A percentile compares a stretch with the other conserved stretches of the same genome.
Conservation (phyloP, 2,797 vertebrate genomes). For the Chelon labrosus region DNA sequence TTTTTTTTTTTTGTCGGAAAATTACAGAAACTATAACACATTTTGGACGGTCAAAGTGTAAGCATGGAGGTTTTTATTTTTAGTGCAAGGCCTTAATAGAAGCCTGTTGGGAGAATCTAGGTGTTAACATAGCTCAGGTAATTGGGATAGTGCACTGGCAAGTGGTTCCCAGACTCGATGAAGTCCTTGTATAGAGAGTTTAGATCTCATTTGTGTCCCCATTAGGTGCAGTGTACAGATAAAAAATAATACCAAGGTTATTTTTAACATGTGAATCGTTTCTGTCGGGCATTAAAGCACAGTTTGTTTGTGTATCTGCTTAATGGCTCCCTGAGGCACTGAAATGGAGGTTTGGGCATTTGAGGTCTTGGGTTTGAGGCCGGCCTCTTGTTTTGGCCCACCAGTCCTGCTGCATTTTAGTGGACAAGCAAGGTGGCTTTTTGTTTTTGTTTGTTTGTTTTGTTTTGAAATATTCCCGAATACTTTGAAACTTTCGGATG, state of each 20-base stretch:
- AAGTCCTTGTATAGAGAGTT: conserved; percentile 43
- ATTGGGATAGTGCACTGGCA: conserved; percentile 60
- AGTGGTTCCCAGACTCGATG: conserved; percentile 62
- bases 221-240: conserved; percentile 54
- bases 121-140: conserved; percentile 78
- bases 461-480: conserved; percentile 13
- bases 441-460: background rate
- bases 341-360: conserved; percentile 25
- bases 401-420: conserved; percentile 43
- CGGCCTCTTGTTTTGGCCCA: conserved; percentile 15
- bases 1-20: conserved; percentile 1
- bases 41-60: background rate
- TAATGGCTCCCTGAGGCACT: conserved; percentile 54
- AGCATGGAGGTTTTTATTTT: conserved; percentile 38
- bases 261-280: conserved; percentile 50
- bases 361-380: conserved; percentile 28
- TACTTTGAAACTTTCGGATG: conserved; percentile 37
- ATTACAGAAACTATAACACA: background rate
- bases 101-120: conserved; percentile 58
- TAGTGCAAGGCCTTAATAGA: conserved; percentile 57
- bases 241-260: conserved; percentile 23
- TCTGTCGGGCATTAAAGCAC: conserved; percentile 67
- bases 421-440: conserved; percentile 14
- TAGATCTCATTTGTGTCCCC: conserved; percentile 27
- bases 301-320: conserved; percentile 59